Evolutionary conservation across 1,140 invertebrate species (phyloP).

Genomic region (Globodera rostochiensis): DNA sequence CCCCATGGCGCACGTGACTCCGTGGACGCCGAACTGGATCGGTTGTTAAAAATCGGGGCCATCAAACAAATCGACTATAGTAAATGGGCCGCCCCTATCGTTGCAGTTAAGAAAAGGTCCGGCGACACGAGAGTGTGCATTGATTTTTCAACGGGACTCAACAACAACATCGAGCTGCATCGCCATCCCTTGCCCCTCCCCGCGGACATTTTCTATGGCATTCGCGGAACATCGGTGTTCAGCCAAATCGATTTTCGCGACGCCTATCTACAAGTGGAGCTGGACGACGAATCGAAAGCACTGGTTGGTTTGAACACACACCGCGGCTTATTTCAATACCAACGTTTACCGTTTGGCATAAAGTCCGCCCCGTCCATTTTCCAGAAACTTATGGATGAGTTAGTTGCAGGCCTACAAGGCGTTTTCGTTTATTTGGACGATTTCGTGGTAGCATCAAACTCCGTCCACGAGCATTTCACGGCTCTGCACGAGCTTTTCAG

Average conservation of each 20-base stretch:
- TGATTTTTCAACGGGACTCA: conserved; percentile 56
- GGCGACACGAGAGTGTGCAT: conserved; percentile 60
- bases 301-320: conserved; percentile 28
- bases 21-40: conserved; percentile 60
- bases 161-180: conserved; percentile 29
- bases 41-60: conserved; percentile 42
- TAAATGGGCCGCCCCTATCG: conserved; percentile 65
- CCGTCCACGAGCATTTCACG: conserved; percentile 40
- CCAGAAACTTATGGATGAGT: conserved; percentile 24
- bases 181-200: conserved; percentile 44
- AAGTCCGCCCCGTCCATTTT: conserved; percentile 35
- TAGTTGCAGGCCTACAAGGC: conserved; percentile 27
- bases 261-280: conserved; percentile 43
- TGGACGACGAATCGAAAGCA: conserved; percentile 41
- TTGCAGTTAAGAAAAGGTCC: conserved; percentile 18
- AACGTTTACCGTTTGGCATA: conserved; percentile 41
- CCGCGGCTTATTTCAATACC: conserved; percentile 13
- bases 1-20: conserved; percentile 46
- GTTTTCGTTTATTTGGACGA: conserved; percentile 38
- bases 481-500: conserved; percentile 35
- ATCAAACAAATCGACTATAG: conserved; percentile 54
- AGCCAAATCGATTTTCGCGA: conserved; percentile 41
- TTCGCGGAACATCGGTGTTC: conserved; percentile 26
- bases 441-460: conserved; percentile 25
- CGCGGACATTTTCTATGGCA: conserved; percentile 39